Conservation (phyloP, 2,888 invertebrate genomes). For the Parnassius orleans region DNA sequence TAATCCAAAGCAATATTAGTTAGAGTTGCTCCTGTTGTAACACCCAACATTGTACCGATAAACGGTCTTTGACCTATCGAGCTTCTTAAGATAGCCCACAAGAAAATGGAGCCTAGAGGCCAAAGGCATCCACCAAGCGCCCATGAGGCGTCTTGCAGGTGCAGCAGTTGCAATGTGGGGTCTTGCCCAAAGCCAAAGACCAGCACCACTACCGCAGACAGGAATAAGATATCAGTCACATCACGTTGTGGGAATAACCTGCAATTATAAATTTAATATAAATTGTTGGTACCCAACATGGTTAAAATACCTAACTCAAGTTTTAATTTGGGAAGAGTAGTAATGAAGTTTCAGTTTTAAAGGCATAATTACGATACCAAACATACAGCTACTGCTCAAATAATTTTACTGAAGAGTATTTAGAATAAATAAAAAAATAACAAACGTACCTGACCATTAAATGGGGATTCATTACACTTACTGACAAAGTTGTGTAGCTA, state of each 20-base stretch:
- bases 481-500: slow-evolving; percentile 89
- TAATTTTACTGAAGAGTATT: no score
- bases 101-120: slow-evolving; percentile 93
- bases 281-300: no score
- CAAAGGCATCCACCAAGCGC: slow-evolving; percentile 91
- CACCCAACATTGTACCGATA: slow-evolving; percentile 84
- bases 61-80: slow-evolving; percentile 86
- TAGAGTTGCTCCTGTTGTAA: slow-evolving; percentile 85
- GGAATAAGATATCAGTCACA: slow-evolving; percentile 89
- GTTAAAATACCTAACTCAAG: no score
- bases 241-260: slow-evolving; percentile 88
- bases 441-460: slow-evolving; percentile 84
- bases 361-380: no score
- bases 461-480: slow-evolving; percentile 92
- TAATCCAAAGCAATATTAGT: slow-evolving; percentile 84
- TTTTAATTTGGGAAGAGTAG: no score
- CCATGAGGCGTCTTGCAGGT: slow-evolving; percentile 82
- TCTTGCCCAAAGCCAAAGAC: slow-evolving; percentile 90
- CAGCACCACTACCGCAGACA: slow-evolving; percentile 90
- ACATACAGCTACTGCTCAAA: slow-evolving; percentile 32
- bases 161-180: slow-evolving; percentile 87
- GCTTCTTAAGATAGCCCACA: slow-evolving; percentile 93
- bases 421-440: no score
- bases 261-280: slow-evolving; percentile 44
- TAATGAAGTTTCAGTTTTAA: no score